Evolutionary conservation across 1,140 invertebrate species (phyloP), one percentile per base, ranked within the genome.

Genomic region (Lanistes nyassanus): DNA sequence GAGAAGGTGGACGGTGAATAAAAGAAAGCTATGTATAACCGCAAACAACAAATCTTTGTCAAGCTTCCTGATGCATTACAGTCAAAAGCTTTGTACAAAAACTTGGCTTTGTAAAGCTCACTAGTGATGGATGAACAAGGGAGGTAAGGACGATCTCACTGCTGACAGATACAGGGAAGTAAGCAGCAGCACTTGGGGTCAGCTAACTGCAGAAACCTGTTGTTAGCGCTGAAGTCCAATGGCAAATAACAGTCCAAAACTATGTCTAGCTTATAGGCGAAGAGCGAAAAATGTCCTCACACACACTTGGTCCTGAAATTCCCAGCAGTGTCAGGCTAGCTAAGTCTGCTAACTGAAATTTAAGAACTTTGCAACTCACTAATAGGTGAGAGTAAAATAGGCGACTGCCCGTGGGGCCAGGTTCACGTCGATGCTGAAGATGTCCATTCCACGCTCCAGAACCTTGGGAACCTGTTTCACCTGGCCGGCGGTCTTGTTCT

Each of bases 401-500:
- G 75, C 81, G 23, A 75, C 42, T n/a, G 65, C 65, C 1, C 72
- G 31, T 19, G 76, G 67, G 7, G 79, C 79, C 1, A 80, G 69
- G 51, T 81, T 81, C 6, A 80, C 70, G 51, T 55, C 36, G 11
- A 81, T 75, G 11, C 56, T 62, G 36, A 83, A 83, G 23, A 69
- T 74, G 19, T 83, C 76, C 80, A 81, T 81, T 6, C 56, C 76
- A 11, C 80, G 56, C 0, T 51, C 60, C 1, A 74, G 68, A 2
- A 39, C 26, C 42, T 71, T 65, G 13, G 64, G 26, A 11, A 19
- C 29, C 47, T 76, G 68, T 51, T 60, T 70, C 16, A 86, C 76
- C 51, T 83, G 80, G 3, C 79, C 84, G 13, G 84, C 83, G n/a
- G 78, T 80, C 58, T 83, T 71, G 51, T 84, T 84, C 31, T 77